phyloP scores from a whole-genome alignment of 2,113 vertebrate genomes.

The Vombatus ursinus region DNA sequence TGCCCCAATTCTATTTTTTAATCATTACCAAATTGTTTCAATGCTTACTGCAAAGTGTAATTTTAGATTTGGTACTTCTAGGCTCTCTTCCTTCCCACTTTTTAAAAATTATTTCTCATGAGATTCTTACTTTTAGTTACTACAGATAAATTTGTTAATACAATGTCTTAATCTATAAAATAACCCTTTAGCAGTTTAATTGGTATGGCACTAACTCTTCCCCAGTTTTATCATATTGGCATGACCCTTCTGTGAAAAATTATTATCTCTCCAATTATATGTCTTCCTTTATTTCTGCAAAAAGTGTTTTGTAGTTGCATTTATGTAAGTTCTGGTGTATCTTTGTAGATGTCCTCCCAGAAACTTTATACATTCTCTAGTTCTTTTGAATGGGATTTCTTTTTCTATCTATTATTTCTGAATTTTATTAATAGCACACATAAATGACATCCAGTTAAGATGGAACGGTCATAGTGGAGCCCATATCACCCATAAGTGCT shows the following conservation, averaged over 20 bases:
- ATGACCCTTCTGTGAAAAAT: background rate
- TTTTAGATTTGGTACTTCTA: background rate
- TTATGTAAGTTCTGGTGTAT: background rate
- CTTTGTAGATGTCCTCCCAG: background rate
- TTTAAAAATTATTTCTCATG: background rate
- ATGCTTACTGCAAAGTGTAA: background rate
- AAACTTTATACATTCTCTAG: background rate
- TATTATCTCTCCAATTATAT: background rate
- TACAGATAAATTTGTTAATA: background rate
- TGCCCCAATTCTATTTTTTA: background rate
- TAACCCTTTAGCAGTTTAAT: background rate
- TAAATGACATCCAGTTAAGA: background rate
- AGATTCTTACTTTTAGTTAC: background rate
- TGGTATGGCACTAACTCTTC: background rate
- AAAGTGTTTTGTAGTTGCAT: background rate
- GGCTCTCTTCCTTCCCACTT: background rate
- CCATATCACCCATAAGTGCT: background rate
- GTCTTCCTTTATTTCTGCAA: background rate
- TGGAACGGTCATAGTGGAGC: background rate
- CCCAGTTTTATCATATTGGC: background rate
- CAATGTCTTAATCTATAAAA: background rate
- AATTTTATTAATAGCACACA: background rate
- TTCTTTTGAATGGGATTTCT: background rate
- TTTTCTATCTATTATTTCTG: background rate
- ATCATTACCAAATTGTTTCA: background rate